phyloP scores from a whole-genome alignment of 1,140 invertebrate genomes.

The Heliconius hermathena region DNA sequence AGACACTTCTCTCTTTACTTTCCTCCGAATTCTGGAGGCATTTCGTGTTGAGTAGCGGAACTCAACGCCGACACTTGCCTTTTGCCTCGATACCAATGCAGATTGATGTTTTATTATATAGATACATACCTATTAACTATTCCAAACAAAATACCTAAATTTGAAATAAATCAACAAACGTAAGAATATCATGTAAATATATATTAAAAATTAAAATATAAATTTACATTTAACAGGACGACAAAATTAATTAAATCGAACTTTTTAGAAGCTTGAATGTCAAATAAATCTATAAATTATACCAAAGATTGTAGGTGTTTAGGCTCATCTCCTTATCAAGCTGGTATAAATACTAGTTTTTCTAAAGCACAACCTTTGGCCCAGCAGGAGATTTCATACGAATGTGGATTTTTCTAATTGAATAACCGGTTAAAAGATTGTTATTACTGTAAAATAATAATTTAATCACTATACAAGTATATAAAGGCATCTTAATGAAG shows the following conservation, averaged over 20 bases:
- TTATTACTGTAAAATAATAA: constrained; percentile 2
- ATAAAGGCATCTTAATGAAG: not conserved
- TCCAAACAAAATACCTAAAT: not conserved
- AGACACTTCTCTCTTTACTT: no score
- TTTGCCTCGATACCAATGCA: no score
- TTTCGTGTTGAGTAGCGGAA: no score
- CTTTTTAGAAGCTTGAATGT: not conserved
- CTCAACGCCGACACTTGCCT: no score
- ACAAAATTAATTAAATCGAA: not conserved
- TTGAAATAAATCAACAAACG: not conserved
- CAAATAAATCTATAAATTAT: constrained; percentile 2
- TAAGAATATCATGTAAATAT: not conserved
- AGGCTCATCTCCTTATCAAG: not conserved
- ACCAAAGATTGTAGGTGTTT: not conserved
- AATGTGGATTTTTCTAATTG: not conserved
- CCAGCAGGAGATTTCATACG: not conserved
- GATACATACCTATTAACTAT: not conserved
- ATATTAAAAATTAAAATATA: not conserved
- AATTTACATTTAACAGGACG: not conserved
- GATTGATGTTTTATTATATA: no score
- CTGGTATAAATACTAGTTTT: not conserved
- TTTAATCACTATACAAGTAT: not conserved
- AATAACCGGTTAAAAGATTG: not conserved
- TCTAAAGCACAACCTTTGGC: not conserved
- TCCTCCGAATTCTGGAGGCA: no score